Evolutionary conservation across 2,797 vertebrate species (phyloP).

Genomic region (Pseudochirops corinnae): DNA sequence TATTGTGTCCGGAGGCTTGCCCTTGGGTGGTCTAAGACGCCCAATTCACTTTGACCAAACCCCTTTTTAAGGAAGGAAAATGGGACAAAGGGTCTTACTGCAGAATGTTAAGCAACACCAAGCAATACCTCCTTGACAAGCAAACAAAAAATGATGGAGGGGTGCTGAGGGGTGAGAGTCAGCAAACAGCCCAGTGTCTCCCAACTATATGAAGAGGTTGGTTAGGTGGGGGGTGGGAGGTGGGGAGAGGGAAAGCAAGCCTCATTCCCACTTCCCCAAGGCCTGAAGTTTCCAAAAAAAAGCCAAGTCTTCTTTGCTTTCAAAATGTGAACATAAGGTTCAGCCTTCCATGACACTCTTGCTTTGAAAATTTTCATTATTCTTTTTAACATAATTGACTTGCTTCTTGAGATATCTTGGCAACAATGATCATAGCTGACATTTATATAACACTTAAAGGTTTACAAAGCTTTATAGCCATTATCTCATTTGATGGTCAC

Average conservation of each 20-base stretch:
- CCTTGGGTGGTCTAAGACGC: not conserved
- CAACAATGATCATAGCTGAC: not conserved
- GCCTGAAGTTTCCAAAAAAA: not conserved
- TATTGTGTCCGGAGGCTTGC: not conserved
- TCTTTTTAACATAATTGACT: not conserved
- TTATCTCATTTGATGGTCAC: not conserved
- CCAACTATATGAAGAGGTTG: not conserved
- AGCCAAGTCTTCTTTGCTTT: not conserved
- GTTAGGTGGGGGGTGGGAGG: not conserved
- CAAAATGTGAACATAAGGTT: not conserved
- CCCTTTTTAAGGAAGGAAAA: slow-evolving; percentile 24
- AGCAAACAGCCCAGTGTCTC: not conserved
- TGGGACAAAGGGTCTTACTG: not conserved
- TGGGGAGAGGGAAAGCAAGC: not conserved
- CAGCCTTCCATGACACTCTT: not conserved
- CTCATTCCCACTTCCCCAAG: not conserved
- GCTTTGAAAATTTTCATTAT: not conserved
- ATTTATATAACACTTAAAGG: not conserved
- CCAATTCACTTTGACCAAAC: slow-evolving; percentile 1
- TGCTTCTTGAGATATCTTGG: not conserved
- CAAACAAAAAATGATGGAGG: not conserved
- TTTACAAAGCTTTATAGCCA: not conserved
- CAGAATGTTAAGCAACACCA: not conserved
- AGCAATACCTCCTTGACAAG: not conserved
- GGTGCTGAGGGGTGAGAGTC: not conserved